A percentile compares a stretch with the other conserved stretches of the same genome.
phyloP scores from a whole-genome alignment of 2,888 invertebrate species.

The Campopleginae sp. region DNA sequence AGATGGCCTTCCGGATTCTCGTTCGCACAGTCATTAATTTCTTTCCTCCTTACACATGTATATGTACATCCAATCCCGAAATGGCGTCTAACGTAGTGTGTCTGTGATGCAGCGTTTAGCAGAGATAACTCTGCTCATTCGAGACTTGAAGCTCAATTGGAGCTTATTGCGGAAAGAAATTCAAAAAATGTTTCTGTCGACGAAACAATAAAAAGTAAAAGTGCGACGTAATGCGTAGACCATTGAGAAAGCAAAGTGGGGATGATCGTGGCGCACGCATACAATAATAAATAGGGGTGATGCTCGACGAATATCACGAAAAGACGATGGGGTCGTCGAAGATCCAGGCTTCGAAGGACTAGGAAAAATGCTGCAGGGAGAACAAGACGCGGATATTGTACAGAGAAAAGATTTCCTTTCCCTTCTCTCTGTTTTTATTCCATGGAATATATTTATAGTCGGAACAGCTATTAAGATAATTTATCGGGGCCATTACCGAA shows the following conservation, averaged over 20 bases:
- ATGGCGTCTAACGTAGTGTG: not conserved
- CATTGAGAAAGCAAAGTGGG: slow-evolving; percentile 32
- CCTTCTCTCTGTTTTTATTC: slow-evolving; percentile 66
- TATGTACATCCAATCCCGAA: not conserved
- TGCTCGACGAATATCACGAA: slow-evolving; percentile 43
- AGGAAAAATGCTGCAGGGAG: slow-evolving; percentile 34
- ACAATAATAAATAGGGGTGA: slow-evolving; percentile 27
- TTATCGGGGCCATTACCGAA: slow-evolving; percentile 83
- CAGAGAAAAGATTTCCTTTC: slow-evolving; percentile 31
- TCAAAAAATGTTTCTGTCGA: not conserved
- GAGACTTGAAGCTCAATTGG: slow-evolving; percentile 21
- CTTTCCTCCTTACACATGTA: slow-evolving; percentile 19
- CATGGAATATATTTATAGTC: slow-evolving; percentile 83
- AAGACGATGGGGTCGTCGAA: slow-evolving; percentile 53
- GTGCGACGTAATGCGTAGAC: slow-evolving; percentile 26
- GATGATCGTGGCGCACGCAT: slow-evolving; percentile 28
- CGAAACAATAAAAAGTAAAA: not conserved
- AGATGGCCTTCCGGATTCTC: slow-evolving; percentile 57
- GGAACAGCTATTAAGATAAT: slow-evolving; percentile 83
- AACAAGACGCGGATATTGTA: slow-evolving; percentile 44
- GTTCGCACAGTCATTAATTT: slow-evolving; percentile 59
- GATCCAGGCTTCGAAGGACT: slow-evolving; percentile 19
- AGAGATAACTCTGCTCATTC: slow-evolving; percentile 24
- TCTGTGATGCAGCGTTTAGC: slow-evolving; percentile 12
- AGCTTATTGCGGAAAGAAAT: not conserved